These are phyloP conservation scores for Xylota segnis DNA, from an alignment of 2,888 invertebrate species.

Conservation along the genomic window DNA sequence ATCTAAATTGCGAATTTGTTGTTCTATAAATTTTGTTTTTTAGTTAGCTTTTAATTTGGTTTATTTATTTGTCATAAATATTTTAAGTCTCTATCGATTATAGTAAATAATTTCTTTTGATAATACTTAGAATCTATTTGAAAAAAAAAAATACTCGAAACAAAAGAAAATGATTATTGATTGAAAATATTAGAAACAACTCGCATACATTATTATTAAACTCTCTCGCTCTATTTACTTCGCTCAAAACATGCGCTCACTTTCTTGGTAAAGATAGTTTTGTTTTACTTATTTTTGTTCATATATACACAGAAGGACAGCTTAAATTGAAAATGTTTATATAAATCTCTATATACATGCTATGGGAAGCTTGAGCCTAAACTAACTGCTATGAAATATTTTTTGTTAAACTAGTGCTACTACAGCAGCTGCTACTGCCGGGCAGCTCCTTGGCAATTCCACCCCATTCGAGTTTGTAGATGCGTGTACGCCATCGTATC, in stretches of 20 bases:
- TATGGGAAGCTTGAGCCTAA: background rate
- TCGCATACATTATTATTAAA: background rate
- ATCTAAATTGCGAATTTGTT: slow-evolving; percentile 29
- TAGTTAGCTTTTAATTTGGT: background rate
- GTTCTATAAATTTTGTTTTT: background rate
- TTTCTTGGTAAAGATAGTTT: background rate
- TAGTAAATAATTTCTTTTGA: slow-evolving; percentile 10
- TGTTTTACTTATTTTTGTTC: background rate
- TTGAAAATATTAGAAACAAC: background rate
- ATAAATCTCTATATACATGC: slow-evolving; percentile 11
- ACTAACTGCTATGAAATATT: slow-evolving; percentile 67
- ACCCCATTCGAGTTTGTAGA: slow-evolving; percentile 97
- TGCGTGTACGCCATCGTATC: slow-evolving; percentile 96
- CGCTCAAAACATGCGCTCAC: background rate
- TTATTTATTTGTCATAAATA: slow-evolving; percentile 49
- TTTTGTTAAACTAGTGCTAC: slow-evolving; percentile 82
- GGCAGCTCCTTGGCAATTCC: slow-evolving; percentile 96
- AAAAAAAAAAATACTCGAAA: slow-evolving; percentile 4
- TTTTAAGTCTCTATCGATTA: slow-evolving; percentile 47
- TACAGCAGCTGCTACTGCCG: slow-evolving; percentile 85
- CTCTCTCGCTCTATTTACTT: background rate
- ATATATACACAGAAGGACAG: slow-evolving; percentile 17
- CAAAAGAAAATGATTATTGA: background rate
- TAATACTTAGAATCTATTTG: slow-evolving; percentile 11
- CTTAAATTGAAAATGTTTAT: background rate